phyloP scores from a whole-genome alignment of 1,140 invertebrate genomes.

The Anastrepha obliqua region DNA sequence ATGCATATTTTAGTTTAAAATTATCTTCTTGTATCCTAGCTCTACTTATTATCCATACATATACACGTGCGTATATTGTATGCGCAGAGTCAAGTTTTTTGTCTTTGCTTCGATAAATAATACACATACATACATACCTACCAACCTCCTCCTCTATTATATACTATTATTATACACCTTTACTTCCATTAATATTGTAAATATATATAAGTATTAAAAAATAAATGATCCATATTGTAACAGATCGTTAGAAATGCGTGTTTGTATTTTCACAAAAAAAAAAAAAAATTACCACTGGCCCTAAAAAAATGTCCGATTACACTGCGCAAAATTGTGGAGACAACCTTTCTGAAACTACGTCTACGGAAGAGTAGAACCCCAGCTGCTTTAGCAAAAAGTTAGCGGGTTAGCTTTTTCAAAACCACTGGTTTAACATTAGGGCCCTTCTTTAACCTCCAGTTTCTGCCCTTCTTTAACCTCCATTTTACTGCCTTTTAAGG shows the following conservation, averaged over 20 bases:
- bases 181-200: slow-evolving; percentile 50
- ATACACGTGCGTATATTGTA: not conserved
- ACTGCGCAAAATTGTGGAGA: too few species aligned
- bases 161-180: slow-evolving; percentile 32
- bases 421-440: too few species aligned
- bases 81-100: not conserved
- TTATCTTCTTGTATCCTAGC: slow-evolving; percentile 1
- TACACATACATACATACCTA: not conserved
- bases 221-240: slow-evolving; percentile 47
- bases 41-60: not conserved
- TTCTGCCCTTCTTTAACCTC: too few species aligned
- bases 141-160: not conserved
- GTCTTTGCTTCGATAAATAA: not conserved
- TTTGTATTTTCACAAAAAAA: not conserved
- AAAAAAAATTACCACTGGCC: too few species aligned
- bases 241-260: slow-evolving; percentile 42
- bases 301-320: too few species aligned
- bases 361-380: too few species aligned
- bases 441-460: too few species aligned
- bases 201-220: slow-evolving; percentile 50
- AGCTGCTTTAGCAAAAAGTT: too few species aligned
- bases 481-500: too few species aligned
- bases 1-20: slow-evolving; percentile 5
- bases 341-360: too few species aligned
- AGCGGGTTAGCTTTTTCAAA: too few species aligned